These are phyloP conservation scores for Drosophila nigromelanica DNA, from an alignment of 1,140 invertebrate genomes.

Conservation along the genomic window DNA sequence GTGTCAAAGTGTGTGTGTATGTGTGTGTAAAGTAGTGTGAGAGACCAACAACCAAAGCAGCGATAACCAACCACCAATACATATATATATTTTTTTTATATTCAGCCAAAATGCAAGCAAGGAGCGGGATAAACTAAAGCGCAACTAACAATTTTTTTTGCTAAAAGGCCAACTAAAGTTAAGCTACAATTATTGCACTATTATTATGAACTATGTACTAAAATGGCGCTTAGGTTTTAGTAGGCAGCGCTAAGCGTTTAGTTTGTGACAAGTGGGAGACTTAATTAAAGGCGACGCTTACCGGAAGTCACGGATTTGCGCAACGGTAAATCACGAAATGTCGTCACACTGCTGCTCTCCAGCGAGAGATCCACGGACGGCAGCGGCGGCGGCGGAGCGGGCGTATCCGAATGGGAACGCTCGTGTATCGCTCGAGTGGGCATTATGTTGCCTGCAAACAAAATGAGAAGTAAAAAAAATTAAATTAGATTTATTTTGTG, in stretches of 20 bases:
- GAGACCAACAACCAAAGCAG: slow-evolving; percentile 58
- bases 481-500: neutral
- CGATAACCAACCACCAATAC: slow-evolving; percentile 62
- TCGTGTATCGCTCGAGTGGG: slow-evolving; percentile 89
- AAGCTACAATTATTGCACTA: slow-evolving; percentile 37
- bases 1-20: slow-evolving; percentile 34
- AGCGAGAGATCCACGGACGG: slow-evolving; percentile 95
- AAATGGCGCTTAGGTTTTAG: slow-evolving; percentile 48
- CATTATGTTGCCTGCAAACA: slow-evolving; percentile 61
- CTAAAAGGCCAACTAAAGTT: slow-evolving; percentile 38
- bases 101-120: slow-evolving; percentile 58
- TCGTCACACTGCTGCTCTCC: slow-evolving; percentile 97
- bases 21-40: slow-evolving; percentile 24
- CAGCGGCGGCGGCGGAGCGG: slow-evolving; percentile 88
- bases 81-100: slow-evolving; percentile 5
- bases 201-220: slow-evolving; percentile 18
- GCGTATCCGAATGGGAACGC: slow-evolving; percentile 95
- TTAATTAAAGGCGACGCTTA: slow-evolving; percentile 83
- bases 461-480: neutral
- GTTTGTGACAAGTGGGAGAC: slow-evolving; percentile 10
- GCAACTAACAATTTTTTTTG: slow-evolving; percentile 35
- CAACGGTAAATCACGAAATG: slow-evolving; percentile 93
- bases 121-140: slow-evolving; percentile 54
- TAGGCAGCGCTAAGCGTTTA: slow-evolving; percentile 55
- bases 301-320: slow-evolving; percentile 93